phyloP scores from a whole-genome alignment of 2,797 vertebrate species.

The Aythya fuligula region DNA sequence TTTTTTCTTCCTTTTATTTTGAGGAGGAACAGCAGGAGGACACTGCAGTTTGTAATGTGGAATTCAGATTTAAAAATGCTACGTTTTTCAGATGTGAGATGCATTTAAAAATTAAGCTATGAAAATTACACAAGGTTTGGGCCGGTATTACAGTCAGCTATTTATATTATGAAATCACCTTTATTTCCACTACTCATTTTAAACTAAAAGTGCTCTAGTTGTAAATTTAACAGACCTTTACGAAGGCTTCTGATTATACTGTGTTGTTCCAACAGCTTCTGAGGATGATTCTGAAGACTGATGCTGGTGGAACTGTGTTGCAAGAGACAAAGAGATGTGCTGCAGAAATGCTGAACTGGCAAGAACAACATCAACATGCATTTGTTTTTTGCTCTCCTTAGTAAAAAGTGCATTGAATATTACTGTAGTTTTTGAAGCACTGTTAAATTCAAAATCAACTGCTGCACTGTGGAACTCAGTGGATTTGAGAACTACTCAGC shows the following conservation, averaged over 20 bases:
- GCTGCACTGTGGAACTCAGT: conserved; percentile 66
- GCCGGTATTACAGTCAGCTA: neutral
- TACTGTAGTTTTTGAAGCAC: conserved; percentile 71
- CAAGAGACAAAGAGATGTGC: conserved; percentile 58
- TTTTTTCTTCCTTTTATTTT: conserved; percentile 29
- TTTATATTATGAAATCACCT: neutral
- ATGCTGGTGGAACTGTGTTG: conserved; percentile 75
- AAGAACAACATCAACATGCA: conserved; percentile 45
- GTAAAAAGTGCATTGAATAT: conserved; percentile 68
- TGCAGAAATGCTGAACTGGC: conserved; percentile 74
- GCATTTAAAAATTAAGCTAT: neutral
- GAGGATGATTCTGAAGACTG: conserved; percentile 88
- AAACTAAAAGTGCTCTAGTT: neutral
- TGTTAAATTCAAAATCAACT: conserved; percentile 70
- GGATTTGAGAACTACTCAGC: conserved; percentile 58
- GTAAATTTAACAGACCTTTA: neutral
- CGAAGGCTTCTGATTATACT: conserved; percentile 62
- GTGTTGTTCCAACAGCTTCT: conserved; percentile 83
- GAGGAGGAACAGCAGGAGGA: conserved; percentile 36
- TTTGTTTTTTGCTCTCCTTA: conserved; percentile 68
- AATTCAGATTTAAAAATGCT: neutral
- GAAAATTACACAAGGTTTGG: neutral
- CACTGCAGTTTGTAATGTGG: neutral
- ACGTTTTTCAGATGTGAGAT: neutral
- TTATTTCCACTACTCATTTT: neutral